Evolutionary conservation across 2,113 vertebrate species (phyloP), one percentile per base, ranked within the genome.

Genomic region (Chaenogobius annularis): DNA sequence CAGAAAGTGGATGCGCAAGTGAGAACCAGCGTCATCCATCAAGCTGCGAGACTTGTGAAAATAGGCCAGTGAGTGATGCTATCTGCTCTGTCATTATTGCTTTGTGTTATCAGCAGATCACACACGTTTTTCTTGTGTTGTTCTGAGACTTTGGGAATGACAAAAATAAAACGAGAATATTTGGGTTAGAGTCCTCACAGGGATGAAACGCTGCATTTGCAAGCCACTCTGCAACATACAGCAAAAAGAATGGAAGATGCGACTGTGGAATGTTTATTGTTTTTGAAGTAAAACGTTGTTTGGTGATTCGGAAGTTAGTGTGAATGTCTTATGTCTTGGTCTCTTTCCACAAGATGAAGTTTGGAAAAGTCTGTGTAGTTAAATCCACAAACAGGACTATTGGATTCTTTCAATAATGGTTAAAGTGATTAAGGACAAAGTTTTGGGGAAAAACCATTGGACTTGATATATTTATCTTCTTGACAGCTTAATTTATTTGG

Each of bases 1-100:
- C 78, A 83, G 69, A 65, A 58, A 69, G 44, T 10, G 46, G n/a
- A 50, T 13, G 13, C 64, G 74, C 55, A 66, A 69, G 69, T 68
- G 43, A 64, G 80, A 82, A 73, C 37, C 19, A 50, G 70, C 63
- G 70, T 63, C 71, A 74, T 66, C 74, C 73, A 88, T 85, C 73
- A 82, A 10, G 65, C 73, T 17, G 14, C 19, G 5, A n/a, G 11
- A 17, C 13, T 20, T 66, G 58, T 71, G 62, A 54, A 81, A 84
- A 84, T 68, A 73, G 64, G 59, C 54, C 64, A 37, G 23, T 19
- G 66, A 72, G 81, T n/a, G 64, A 75, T 67, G 56, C 68, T 62
- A 68, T 83, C 79, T 74, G n/a, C 72, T 73, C 17, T 26, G 35
- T 78, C 68, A 64, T 46, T 54, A 66, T 65, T 50, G 26, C 43